Conservation (phyloP, 2,888 invertebrate genomes). For the Athalia circularis region DNA sequence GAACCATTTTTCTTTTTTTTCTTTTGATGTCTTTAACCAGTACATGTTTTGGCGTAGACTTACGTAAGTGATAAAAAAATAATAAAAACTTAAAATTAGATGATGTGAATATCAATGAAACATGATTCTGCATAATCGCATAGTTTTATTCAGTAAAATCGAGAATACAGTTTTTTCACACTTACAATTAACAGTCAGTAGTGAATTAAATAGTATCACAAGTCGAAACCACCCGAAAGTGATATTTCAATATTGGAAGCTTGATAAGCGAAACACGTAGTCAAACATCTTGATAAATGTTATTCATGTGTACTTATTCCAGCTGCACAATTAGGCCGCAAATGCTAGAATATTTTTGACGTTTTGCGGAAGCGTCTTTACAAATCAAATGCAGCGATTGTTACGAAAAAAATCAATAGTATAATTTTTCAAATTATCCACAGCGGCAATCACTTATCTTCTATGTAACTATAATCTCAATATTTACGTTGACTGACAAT, state of each 20-base stretch:
- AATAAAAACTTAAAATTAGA: slow-evolving; percentile 26
- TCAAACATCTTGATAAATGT: slow-evolving; percentile 7
- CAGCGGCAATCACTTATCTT: too few relatives aligned
- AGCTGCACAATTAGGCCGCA: background rate
- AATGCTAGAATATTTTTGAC: background rate
- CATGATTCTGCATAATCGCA: slow-evolving; percentile 24
- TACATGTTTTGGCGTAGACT: slow-evolving; percentile 25
- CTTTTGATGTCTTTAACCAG: slow-evolving; percentile 12
- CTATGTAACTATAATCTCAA: too few relatives aligned
- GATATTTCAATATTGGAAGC: slow-evolving; percentile 40
- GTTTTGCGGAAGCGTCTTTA: background rate
- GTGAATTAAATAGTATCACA: slow-evolving; percentile 28
- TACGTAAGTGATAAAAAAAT: slow-evolving; percentile 17
- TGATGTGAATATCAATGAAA: slow-evolving; percentile 27
- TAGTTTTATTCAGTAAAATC: slow-evolving; percentile 22
- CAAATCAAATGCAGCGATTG: too few relatives aligned
- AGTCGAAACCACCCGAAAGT: slow-evolving; percentile 31
- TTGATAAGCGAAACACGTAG: slow-evolving; percentile 31
- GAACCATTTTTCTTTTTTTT: slow-evolving; percentile 7
- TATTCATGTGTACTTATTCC: background rate
- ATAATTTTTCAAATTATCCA: background rate
- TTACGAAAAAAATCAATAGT: too few relatives aligned
- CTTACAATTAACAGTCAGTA: slow-evolving; percentile 32
- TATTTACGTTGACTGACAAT: too few relatives aligned
- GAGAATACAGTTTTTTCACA: slow-evolving; percentile 30